Evolutionary conservation across 2,888 invertebrate species (phyloP), one percentile per base, ranked within the genome.

Genomic region (Tromatobia lineatoria): DNA sequence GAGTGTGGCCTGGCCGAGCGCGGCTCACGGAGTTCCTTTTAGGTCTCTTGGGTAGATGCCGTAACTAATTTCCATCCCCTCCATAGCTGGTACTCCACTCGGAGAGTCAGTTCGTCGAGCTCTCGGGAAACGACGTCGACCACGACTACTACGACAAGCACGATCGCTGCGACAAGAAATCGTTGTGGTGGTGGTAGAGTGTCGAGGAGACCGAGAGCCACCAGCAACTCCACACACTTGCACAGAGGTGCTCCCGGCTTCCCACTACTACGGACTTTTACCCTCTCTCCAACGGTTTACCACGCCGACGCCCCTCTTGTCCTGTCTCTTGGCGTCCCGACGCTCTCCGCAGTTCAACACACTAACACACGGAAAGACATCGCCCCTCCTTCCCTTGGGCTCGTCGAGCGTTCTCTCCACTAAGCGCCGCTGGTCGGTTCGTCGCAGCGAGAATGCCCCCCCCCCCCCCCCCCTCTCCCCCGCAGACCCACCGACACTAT

Each of bases 51-150:
- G 82, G 91, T 91, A 89, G 92, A 93, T 93, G 93, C 93, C 91
- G 92, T 92, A 93, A 93, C 93, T 91, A 92, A 93, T 92, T 91
- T 91, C 89, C 90, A 90, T 91, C 92, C 93, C 92, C 92, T 89
- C 90, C 86, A 87, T 45, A 47, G 66, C 64, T 80, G 83, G 70
- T 82, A 84, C 84, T 78, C 75, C 82, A 76, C 76, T 70, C 71
- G 75, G 82, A 81, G 81, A 85, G 85, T 85, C 85, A 85, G 85
- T 85, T 82, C 82, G 82, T 79, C 85, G 85, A 79, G 73, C 78
- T 78, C 78, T 75, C 80, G 76, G 76, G 57, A 67, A 67, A 77
- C 66, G 54, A 67, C 66, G 76, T 54, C 67, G 76, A 77, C 69
- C 29, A 77, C 78, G 59, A 73, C 59, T 67, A 71, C 77, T 38